Percentiles rank a stretch among this genome's conserved stretches.
Conservation (phyloP, 2,888 invertebrate genomes). For the Pollenia amentaria region DNA sequence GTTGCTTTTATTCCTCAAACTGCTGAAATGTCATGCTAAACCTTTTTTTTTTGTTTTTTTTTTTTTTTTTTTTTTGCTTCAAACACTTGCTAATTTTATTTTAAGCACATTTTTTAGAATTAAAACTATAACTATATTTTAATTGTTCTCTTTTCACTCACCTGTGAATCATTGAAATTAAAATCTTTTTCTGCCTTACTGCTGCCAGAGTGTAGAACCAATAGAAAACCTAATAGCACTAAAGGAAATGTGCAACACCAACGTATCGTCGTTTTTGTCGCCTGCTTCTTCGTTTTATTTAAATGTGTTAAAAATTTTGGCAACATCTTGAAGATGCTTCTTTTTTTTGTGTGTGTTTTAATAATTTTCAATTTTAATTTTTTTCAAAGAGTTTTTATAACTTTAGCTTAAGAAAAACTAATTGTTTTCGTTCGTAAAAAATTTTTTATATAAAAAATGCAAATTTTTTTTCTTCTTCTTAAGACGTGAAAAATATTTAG, state of each 20-base stretch:
- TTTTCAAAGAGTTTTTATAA: slow-evolving; percentile 14
- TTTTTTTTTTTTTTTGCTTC: not conserved
- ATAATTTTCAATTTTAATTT: slow-evolving; percentile 25
- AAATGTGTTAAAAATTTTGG: slow-evolving; percentile 67
- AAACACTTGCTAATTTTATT: too few relatives aligned
- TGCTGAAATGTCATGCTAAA: too few relatives aligned
- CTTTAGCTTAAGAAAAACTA: slow-evolving; percentile 41
- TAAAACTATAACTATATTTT: not conserved
- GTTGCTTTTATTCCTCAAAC: too few relatives aligned
- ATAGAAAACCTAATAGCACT: slow-evolving; percentile 63
- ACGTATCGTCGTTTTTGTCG: slow-evolving; percentile 34
- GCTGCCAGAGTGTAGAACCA: slow-evolving; percentile 68
- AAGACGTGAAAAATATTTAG: slow-evolving; percentile 25
- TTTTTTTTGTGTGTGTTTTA: slow-evolving; percentile 12
- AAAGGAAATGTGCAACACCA: slow-evolving; percentile 65
- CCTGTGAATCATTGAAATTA: slow-evolving; percentile 84
- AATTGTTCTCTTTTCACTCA: slow-evolving; percentile 74
- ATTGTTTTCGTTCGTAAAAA: slow-evolving; percentile 63
- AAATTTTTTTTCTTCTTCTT: slow-evolving; percentile 28
- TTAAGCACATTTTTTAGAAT: too few relatives aligned
- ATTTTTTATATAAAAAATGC: slow-evolving; percentile 12
- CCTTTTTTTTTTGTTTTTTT: not conserved
- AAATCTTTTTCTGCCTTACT: slow-evolving; percentile 82
- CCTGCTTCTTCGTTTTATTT: slow-evolving; percentile 36
- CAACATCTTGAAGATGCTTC: slow-evolving; percentile 70